These are phyloP conservation scores for Gavialis gangeticus DNA, from an alignment of 2,113 vertebrate genomes.

Conservation along the genomic window DNA sequence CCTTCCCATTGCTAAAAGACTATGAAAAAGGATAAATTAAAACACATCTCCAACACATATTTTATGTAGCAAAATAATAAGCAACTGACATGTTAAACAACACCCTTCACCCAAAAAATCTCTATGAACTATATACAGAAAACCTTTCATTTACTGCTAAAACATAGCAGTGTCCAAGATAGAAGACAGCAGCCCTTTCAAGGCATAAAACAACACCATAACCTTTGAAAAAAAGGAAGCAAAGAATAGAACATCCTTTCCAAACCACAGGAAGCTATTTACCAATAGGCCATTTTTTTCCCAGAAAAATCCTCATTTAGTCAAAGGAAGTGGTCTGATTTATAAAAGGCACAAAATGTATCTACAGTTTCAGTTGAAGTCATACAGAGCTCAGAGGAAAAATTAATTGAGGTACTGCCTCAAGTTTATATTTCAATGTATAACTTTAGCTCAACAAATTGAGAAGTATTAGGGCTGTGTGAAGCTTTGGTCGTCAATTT, in stretches of 20 bases:
- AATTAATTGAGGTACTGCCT: not conserved
- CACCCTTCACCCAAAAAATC: not conserved
- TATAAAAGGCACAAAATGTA: not conserved
- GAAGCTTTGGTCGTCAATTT: too few relatives aligned
- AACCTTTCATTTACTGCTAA: not conserved
- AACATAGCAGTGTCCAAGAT: not conserved
- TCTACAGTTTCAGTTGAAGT: not conserved
- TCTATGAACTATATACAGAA: constrained; percentile 46
- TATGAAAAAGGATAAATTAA: constrained; percentile 16
- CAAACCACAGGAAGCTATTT: not conserved
- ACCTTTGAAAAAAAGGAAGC: not conserved
- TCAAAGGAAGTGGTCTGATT: not conserved
- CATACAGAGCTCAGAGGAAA: not conserved
- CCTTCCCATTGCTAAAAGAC: not conserved
- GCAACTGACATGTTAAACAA: not conserved
- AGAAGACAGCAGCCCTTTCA: not conserved
- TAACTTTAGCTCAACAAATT: not conserved
- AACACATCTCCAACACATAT: not conserved
- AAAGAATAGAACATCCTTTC: not conserved
- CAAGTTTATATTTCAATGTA: not conserved
- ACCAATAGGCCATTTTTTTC: not conserved
- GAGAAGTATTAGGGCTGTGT: too few relatives aligned
- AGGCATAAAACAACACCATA: not conserved
- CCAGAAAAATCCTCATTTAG: fast-evolving
- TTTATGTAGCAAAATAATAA: not conserved